Evolutionary conservation across 2,888 invertebrate genomes (phyloP), one percentile per base, ranked within the genome.

Genomic region (Dolomedes plantarius): DNA sequence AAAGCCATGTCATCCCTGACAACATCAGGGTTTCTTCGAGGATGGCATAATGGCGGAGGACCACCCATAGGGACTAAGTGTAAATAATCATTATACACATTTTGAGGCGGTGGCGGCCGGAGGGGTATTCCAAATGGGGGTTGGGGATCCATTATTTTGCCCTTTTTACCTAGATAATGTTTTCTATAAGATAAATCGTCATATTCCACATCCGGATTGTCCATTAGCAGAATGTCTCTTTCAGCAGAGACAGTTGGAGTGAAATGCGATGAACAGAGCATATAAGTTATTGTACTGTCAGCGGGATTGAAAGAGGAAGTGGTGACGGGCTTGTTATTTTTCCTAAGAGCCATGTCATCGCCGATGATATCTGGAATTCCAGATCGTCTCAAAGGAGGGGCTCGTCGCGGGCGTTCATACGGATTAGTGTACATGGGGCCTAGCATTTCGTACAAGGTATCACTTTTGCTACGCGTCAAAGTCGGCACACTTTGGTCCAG

Each of bases 41-140:
- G 80, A 23, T 85, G 83, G 36, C 80, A 87, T 2, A 80, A 41
- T 0, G 87, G 86, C 13, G 41, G 68, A 13, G 82, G 78, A 9
- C 39, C 82, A 16, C 36, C 71, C 29, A 73, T 73, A 0, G 85
- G 95, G 16, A 78, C 64, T 0, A 95, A 95, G 90, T 96, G 96
- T 78, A 97, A 92, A 90, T 97, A 97, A 91, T 97, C 96, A 89
- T 94, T 95, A n/a, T 28, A 62, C 0, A 41, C 29, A 86, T 94
- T 94, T 5, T 96, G 95, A 0, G 95, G 94, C 0, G 95, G 94
- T 28, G 96, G 94, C 13, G 96, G 96, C 1, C 96, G 96, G 46
- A 97, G 91, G 0, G 97, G 97, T 90, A 97, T 97, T 27, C 97
- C 97, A 91, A 97, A 97, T 0, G 95, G 96, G 46, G 96, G 96